phyloP scores from a whole-genome alignment of 2,113 vertebrate genomes.

The Urocitellus parryii region DNA sequence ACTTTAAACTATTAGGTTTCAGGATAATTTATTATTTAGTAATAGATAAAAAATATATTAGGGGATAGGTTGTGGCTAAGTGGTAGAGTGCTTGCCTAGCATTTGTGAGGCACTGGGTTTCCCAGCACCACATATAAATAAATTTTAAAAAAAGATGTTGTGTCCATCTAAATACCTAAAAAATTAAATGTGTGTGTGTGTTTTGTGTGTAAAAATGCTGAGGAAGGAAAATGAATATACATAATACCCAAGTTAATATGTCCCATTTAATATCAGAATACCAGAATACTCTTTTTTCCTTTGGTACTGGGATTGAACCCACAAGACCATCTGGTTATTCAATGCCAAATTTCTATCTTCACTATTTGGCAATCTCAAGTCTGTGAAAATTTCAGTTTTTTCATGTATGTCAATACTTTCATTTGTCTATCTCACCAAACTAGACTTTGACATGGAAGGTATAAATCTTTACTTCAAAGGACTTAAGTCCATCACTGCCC shows the following conservation, averaged over 20 bases:
- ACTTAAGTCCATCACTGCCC: neutral
- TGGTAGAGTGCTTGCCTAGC: no score
- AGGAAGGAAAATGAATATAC: neutral
- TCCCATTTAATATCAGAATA: neutral
- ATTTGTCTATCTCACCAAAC: neutral
- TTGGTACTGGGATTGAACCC: no score
- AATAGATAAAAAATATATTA: neutral
- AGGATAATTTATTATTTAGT: neutral
- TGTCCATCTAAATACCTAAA: no score
- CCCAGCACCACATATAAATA: no score
- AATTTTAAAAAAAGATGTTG: no score
- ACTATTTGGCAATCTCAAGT: neutral
- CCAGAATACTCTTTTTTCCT: neutral
- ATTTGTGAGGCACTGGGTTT: no score
- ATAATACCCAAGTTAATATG: neutral
- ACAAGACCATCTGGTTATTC: neutral
- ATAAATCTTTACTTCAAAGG: conserved; percentile 10
- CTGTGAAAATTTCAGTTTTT: neutral
- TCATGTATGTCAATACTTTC: no score
- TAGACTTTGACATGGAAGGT: neutral
- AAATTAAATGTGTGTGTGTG: no score
- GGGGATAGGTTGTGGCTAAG: no score
- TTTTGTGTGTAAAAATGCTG: neutral
- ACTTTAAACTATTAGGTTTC: conserved; percentile 7
- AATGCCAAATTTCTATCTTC: neutral